Conservation (phyloP, 1,140 invertebrate genomes). For the Vanessa tameamea region DNA sequence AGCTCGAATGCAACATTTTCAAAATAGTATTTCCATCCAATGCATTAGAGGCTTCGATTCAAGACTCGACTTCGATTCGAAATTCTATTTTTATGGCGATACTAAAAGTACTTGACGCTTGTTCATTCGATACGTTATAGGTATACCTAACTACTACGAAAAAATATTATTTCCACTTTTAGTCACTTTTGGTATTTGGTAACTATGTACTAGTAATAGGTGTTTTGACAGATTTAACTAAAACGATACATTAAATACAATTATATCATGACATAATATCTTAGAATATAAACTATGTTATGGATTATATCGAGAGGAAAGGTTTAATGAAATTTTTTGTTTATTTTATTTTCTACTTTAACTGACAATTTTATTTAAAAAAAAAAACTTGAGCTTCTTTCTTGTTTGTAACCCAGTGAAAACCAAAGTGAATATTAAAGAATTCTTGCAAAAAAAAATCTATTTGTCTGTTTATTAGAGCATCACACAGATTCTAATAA, state of each 20-base stretch:
- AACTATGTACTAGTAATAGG: too few species aligned
- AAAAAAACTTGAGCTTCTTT: too few species aligned
- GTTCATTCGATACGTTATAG: not conserved
- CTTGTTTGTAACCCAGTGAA: not conserved
- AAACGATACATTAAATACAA: too few species aligned
- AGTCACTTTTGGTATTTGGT: too few species aligned
- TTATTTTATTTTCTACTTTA: too few species aligned
- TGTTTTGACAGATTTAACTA: too few species aligned
- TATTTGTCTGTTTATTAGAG: slow-evolving; percentile 24
- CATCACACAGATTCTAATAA: slow-evolving; percentile 10
- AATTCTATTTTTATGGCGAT: not conserved
- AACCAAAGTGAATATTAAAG: slow-evolving; percentile 4
- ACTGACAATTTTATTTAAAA: too few species aligned
- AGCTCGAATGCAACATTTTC: slow-evolving; percentile 25
- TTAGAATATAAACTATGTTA: too few species aligned
- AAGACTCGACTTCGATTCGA: not conserved
- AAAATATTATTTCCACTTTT: not conserved
- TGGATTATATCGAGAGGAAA: too few species aligned
- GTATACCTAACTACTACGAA: not conserved
- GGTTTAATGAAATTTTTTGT: too few species aligned
- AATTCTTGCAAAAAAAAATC: slow-evolving; percentile 5
- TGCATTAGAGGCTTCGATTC: slow-evolving; percentile 2
- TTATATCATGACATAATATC: too few species aligned
- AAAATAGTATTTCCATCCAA: slow-evolving; percentile 13
- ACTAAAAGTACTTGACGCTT: not conserved